These are phyloP conservation scores for Tenthredo mesomela DNA, from an alignment of 2,888 invertebrate genomes.

Conservation along the genomic window DNA sequence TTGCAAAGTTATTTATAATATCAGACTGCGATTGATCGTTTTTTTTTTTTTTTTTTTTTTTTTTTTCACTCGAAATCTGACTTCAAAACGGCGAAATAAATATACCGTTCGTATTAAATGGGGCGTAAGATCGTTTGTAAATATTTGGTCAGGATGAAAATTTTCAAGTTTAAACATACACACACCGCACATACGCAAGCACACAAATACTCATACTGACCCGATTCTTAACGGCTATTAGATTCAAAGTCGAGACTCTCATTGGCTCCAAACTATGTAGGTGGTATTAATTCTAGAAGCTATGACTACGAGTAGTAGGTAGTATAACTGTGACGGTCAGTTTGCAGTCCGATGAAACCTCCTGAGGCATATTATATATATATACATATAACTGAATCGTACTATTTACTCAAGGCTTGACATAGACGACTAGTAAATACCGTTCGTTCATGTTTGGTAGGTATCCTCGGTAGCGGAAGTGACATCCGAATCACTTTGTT, in stretches of 20 bases:
- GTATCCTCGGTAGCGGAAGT: conserved; percentile 28
- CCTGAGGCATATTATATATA: neutral
- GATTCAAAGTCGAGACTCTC: neutral
- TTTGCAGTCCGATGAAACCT: neutral
- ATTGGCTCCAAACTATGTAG: neutral
- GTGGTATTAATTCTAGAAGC: neutral
- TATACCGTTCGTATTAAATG: neutral
- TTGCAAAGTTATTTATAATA: neutral
- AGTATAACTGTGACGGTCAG: neutral
- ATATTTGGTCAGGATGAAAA: neutral
- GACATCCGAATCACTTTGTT: conserved; percentile 28
- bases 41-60: no score
- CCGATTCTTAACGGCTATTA: neutral
- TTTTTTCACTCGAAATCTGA: neutral
- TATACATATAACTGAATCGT: conserved; percentile 11
- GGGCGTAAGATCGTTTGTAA: neutral
- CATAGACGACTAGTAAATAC: conserved; percentile 43
- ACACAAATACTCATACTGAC: neutral
- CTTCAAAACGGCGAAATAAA: neutral
- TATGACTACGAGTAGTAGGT: neutral
- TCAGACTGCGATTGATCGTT: neutral
- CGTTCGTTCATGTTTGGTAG: neutral
- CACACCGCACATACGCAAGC: neutral
- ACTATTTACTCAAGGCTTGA: conserved; percentile 34
- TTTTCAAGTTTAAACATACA: neutral